Conservation (phyloP, 2,888 invertebrate genomes). For the Ophion ellenae region DNA sequence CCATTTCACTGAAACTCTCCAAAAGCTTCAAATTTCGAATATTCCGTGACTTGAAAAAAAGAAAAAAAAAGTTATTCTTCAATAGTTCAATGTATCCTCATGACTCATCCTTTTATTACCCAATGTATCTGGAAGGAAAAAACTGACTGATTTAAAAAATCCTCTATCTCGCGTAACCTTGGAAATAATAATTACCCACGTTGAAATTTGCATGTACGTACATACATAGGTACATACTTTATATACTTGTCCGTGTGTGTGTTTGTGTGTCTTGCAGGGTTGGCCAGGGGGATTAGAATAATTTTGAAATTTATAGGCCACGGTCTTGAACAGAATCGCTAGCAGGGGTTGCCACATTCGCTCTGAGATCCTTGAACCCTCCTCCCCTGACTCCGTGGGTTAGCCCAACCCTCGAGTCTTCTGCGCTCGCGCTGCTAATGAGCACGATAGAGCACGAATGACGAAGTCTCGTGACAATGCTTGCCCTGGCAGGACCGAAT, state of each 20-base stretch:
- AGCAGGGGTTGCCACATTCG: slow-evolving; percentile 38
- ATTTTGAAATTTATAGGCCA: slow-evolving; percentile 63
- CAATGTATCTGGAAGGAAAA: too few species aligned
- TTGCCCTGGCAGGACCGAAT: slow-evolving; percentile 37
- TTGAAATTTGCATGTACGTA: slow-evolving; percentile 15
- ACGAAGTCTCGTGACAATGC: slow-evolving; percentile 52
- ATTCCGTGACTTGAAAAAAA: too few species aligned
- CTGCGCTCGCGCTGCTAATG: slow-evolving; percentile 56
- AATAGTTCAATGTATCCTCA: too few species aligned
- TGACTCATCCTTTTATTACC: too few species aligned
- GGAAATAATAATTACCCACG: neutral
- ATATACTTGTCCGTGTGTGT: neutral
- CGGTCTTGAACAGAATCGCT: slow-evolving; percentile 52
- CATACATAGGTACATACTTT: slow-evolving; percentile 17
- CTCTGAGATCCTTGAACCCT: slow-evolving; percentile 54
- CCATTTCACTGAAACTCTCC: too few species aligned
- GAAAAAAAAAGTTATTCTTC: too few species aligned
- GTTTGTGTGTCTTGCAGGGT: slow-evolving; percentile 19
- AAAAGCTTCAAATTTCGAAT: too few species aligned
- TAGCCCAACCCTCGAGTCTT: slow-evolving; percentile 29
- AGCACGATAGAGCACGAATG: slow-evolving; percentile 63
- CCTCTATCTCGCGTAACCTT: neutral
- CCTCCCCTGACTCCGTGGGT: slow-evolving; percentile 6
- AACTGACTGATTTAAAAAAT: too few species aligned
- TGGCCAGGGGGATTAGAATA: slow-evolving; percentile 55